phyloP scores from a whole-genome alignment of 2,888 invertebrate species.

The Phania funesta region DNA sequence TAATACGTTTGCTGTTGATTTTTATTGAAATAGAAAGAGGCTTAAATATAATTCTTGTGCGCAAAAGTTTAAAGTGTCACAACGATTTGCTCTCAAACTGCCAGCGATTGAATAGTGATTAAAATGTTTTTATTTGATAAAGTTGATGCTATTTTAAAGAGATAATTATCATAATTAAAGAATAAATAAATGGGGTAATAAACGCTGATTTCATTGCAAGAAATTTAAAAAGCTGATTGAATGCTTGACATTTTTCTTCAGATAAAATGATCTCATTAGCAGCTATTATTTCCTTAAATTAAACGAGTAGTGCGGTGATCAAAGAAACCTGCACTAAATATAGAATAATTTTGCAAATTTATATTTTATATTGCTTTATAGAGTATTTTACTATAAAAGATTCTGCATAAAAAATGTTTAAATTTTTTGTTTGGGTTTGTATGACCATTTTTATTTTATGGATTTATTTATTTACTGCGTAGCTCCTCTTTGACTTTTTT shows the following conservation, averaged over 20 bases:
- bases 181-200: not conserved
- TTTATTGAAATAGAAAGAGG: slow-evolving; percentile 2
- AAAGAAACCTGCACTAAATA: no score
- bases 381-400: no score
- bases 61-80: slow-evolving; percentile 39
- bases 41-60: slow-evolving; percentile 12
- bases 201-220: not conserved
- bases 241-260: not conserved
- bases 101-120: not conserved
- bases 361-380: no score
- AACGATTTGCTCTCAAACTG: slow-evolving; percentile 37
- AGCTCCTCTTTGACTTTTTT: no score
- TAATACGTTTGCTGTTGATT: not conserved
- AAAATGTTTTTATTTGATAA: not conserved
- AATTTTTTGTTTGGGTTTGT: no score
- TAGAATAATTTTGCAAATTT: no score
- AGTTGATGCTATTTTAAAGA: not conserved
- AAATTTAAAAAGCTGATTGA: not conserved
- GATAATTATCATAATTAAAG: slow-evolving; percentile 16
- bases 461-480: no score
- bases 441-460: no score
- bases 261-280: no score
- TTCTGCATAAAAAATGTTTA: no score
- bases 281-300: no score
- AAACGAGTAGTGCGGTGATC: no score